Conservation (phyloP, 2,888 invertebrate genomes). For the Sinodicranocentrus sp. region DNA sequence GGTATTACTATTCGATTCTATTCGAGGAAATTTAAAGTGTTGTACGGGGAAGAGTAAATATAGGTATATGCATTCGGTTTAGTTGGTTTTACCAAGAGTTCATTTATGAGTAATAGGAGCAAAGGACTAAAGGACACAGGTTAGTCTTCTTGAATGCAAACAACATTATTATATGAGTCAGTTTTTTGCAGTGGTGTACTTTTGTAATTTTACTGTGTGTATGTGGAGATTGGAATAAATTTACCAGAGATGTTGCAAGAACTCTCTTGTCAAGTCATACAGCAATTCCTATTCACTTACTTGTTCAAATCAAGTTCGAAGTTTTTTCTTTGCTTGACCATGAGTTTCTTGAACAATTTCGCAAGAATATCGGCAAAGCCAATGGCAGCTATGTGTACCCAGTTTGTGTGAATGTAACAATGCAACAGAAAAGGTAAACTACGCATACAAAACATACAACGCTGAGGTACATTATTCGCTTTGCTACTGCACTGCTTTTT, state of each 20-base stretch:
- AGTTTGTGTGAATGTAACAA: background rate
- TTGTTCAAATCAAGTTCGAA: slow-evolving; percentile 20
- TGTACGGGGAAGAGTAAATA: no score
- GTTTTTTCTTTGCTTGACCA: slow-evolving; percentile 53
- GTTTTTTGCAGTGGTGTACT: no score
- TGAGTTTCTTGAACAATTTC: slow-evolving; percentile 55
- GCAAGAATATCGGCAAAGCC: slow-evolving; percentile 41
- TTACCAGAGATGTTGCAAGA: background rate
- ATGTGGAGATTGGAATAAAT: slow-evolving; percentile 24
- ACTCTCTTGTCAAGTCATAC: slow-evolving; percentile 22
- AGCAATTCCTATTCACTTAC: no score
- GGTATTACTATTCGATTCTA: no score
- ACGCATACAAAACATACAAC: background rate
- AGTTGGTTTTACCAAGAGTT: no score
- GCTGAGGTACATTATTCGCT: background rate
- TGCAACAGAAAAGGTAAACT: background rate
- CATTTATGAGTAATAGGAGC: no score
- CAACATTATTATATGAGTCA: no score
- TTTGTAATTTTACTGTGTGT: no score
- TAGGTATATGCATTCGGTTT: no score
- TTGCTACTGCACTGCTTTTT: background rate
- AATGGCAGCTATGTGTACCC: slow-evolving; percentile 10
- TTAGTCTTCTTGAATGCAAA: no score
- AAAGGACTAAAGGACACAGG: no score
- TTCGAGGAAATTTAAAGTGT: no score